Conservation (phyloP, 1,140 invertebrate genomes). For the Diachasma alloeum region DNA sequence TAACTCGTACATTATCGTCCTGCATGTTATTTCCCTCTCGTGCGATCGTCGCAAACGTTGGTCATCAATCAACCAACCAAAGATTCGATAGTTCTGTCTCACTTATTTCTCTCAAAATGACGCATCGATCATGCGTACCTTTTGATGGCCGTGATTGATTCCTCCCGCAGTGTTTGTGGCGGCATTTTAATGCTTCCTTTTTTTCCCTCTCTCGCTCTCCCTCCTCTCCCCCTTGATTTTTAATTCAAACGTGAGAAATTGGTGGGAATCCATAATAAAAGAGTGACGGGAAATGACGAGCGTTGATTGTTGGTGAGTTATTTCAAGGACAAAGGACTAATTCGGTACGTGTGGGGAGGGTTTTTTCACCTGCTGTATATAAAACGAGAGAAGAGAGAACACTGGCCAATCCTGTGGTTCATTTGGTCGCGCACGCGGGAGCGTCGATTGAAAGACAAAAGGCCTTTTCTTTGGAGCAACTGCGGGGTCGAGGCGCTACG, state of each 20-base stretch:
- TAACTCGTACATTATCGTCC: not conserved
- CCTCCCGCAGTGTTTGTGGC: slow-evolving; percentile 2
- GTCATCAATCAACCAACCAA: slow-evolving; percentile 18
- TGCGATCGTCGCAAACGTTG: slow-evolving; percentile 13
- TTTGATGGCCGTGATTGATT: slow-evolving; percentile 24
- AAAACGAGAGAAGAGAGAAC: slow-evolving; percentile 1
- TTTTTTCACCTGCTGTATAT: slow-evolving; percentile 32
- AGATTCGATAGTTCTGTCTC: slow-evolving; percentile 1
- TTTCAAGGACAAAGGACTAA: slow-evolving; percentile 34
- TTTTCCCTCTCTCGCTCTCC: not conserved
- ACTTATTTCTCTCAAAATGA: slow-evolving; percentile 15
- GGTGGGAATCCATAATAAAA: slow-evolving; percentile 16
- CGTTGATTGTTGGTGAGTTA: slow-evolving; percentile 18
- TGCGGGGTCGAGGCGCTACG: too few relatives aligned
- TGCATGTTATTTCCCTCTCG: slow-evolving; percentile 1
- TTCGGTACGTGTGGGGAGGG: slow-evolving; percentile 9
- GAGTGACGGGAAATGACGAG: slow-evolving; percentile 7
- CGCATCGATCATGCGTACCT: slow-evolving; percentile 9
- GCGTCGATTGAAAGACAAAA: slow-evolving; percentile 52
- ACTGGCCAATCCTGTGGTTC: slow-evolving; percentile 21
- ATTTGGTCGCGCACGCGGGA: slow-evolving; percentile 11
- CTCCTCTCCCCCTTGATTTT: not conserved
- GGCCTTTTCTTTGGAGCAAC: slow-evolving; percentile 18
- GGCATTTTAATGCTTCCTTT: not conserved
- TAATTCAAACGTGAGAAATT: slow-evolving; percentile 11